A percentile compares a stretch with the other conserved stretches of the same genome.
Evolutionary conservation across 2,888 invertebrate species (phyloP).

Genomic region (Trachelus iudaicus): DNA sequence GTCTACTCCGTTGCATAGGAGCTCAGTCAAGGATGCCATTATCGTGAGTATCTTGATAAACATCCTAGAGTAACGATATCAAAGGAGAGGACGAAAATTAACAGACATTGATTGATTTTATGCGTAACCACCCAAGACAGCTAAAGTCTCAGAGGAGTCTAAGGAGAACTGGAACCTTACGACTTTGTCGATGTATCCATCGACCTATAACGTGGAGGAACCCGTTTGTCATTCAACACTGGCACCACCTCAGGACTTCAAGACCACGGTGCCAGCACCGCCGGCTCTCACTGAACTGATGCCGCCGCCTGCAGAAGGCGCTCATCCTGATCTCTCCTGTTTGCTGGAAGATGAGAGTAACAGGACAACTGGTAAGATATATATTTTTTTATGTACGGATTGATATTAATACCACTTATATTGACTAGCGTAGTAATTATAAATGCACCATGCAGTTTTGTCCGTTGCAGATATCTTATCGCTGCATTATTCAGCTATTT

Average conservation of each 20-base stretch:
- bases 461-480: conserved; percentile 53
- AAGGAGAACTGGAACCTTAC: conserved; percentile 60
- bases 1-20: conserved; percentile 57
- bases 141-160: conserved; percentile 53
- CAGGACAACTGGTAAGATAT: conserved; percentile 57
- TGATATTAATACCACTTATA: neutral
- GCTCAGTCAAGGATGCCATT: conserved; percentile 50
- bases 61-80: neutral
- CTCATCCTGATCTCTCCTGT: conserved; percentile 67
- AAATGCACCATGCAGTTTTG: conserved; percentile 18
- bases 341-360: conserved; percentile 68
- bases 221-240: neutral
- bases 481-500: conserved; percentile 58
- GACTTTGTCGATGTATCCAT: conserved; percentile 46
- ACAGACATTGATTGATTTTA: neutral
- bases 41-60: conserved; percentile 40
- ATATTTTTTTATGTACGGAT: neutral
- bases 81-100: neutral
- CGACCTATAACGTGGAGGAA: conserved; percentile 21
- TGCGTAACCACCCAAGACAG: conserved; percentile 44
- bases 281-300: conserved; percentile 51
- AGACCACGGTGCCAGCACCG: conserved; percentile 38
- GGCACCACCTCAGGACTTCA: conserved; percentile 18
- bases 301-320: conserved; percentile 43
- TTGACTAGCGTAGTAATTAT: neutral